Base-by-base conservation (phyloP, 1,140 invertebrate genomes). In the Lerema accius region DNA sequence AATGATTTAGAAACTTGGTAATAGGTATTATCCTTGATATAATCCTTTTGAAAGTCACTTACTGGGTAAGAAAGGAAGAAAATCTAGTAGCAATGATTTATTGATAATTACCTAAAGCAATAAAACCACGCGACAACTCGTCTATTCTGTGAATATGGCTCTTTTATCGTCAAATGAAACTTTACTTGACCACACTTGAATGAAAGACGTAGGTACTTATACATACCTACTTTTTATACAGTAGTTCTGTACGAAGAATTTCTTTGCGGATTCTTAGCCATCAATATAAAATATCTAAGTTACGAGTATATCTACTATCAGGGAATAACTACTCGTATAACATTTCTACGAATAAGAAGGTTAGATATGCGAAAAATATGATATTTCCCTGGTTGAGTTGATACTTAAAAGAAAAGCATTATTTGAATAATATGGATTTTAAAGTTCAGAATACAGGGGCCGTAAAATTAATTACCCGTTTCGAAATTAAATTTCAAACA, bases 111-210 rank as follows among this genome's bases (percentile, higher is more conserved):
- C 13, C 35, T 53, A 26, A 43, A 28, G 39, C 23, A n/a, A 32
- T 56, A 56, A 56, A 56, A 56, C 51, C 16, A 32, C 14, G 39
- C 16, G 16, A 56, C 51, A 32, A 43, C 39, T 43, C 14, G 19
- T 55, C 37, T 42, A 28, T 14, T 43, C 19, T 16, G 0, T 32
- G 51, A 32, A 43, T 32, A 56, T 7, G 51, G 26, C 14, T 46
- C 23, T 42, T 43, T 43, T 56, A 43, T 43, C 28, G 40, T 28
- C 39, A 42, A 28, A 55, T 28, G 42, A 13, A 43, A 43, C 35
- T 55, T 39, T 55, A 15, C 9, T 42, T 28, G 13, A 14, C 14
- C n/a, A 55, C 16, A 43, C 39, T 43, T 43, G 19, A 19, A 55
- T 11, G 23, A 10, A 19, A 51, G n/a, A 16, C n/a, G n/a, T n/a